phyloP scores from a whole-genome alignment of 2,113 vertebrate species.

The Thinocorus orbignyianus region DNA sequence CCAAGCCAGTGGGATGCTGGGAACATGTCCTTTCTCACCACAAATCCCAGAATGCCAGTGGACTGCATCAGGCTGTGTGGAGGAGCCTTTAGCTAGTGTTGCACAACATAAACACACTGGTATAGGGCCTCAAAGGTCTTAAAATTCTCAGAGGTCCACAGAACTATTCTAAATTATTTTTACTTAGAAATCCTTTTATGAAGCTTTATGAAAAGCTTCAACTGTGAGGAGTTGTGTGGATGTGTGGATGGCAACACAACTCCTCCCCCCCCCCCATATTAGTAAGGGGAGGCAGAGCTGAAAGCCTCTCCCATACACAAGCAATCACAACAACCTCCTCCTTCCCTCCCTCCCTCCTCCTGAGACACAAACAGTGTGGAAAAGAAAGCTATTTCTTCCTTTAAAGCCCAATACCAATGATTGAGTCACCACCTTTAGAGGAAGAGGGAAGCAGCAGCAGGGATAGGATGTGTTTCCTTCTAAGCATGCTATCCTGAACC shows the following conservation, averaged over 20 bases:
- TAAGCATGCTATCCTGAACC: background rate
- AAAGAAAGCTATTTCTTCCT: background rate
- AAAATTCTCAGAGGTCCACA: background rate
- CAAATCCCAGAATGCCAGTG: background rate
- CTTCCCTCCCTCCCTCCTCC: background rate
- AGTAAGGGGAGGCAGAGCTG: background rate
- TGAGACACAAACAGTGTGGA: background rate
- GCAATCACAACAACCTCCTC: background rate
- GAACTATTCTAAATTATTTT: background rate
- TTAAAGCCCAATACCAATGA: background rate
- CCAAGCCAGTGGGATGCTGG: fast-evolving
- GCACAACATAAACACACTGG: fast-evolving
- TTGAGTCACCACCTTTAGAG: fast-evolving
- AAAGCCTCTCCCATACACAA: background rate
- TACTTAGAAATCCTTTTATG: background rate
- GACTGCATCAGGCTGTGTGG: background rate
- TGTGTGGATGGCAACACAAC: background rate
- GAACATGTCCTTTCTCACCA: fast-evolving
- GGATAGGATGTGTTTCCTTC: background rate
- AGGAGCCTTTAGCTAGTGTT: background rate
- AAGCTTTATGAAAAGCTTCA: background rate
- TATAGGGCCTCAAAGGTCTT: background rate
- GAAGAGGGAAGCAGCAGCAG: background rate
- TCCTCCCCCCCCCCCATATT: background rate
- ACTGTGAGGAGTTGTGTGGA: background rate